These are phyloP conservation scores for Stenotaenia linearis DNA, from an alignment of 2,888 invertebrate species.

Conservation along the genomic window DNA sequence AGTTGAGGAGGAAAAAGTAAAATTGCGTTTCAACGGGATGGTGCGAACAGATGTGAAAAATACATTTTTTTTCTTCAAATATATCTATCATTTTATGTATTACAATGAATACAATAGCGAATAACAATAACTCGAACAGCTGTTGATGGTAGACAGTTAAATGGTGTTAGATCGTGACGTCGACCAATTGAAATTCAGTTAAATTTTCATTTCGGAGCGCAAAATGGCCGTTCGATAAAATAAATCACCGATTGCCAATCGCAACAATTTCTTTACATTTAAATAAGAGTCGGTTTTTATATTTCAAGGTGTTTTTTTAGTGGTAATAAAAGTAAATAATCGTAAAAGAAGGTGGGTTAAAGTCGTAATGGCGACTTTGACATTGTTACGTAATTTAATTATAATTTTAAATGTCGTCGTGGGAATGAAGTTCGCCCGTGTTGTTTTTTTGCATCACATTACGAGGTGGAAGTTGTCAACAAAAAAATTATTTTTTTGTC, in stretches of 20 bases:
- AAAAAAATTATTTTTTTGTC: no score
- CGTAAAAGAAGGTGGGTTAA: background rate
- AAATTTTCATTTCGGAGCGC: background rate
- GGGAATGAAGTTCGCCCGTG: no score
- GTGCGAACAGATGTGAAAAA: constrained; percentile 4
- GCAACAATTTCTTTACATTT: no score
- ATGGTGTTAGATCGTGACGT: background rate
- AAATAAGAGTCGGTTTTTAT: no score
- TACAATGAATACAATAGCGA: background rate
- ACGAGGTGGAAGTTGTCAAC: no score
- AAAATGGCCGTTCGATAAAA: no score
- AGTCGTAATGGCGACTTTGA: background rate
- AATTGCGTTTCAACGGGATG: background rate
- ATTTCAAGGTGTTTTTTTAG: background rate
- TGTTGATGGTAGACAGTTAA: background rate
- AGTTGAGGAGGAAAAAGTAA: background rate
- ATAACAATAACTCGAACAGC: background rate
- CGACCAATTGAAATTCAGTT: background rate
- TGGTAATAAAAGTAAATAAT: background rate
- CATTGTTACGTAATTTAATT: constrained; percentile 4
- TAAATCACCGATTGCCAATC: no score
- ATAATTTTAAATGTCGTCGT: background rate
- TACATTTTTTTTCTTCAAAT: background rate
- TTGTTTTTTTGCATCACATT: no score
- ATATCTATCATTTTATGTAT: background rate